Evolutionary conservation across 2,888 invertebrate species (phyloP).

Genomic region (Tyria jacobaeae): DNA sequence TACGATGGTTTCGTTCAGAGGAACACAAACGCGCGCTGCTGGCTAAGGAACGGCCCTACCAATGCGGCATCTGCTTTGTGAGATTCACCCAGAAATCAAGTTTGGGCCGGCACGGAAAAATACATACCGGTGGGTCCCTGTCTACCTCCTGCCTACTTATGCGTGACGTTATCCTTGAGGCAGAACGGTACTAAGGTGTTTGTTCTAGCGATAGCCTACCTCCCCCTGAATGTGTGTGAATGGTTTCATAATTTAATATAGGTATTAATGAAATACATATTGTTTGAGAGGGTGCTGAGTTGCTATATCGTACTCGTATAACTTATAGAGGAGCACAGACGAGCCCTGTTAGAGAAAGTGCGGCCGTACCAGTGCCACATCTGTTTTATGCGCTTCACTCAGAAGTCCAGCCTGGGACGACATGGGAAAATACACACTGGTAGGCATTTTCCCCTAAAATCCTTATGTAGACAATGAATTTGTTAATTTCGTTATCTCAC

Average conservation of each 20-base stretch:
- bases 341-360: constrained; percentile 87
- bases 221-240: constrained; percentile 84
- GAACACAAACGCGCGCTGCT: constrained; percentile 81
- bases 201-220: constrained; percentile 69
- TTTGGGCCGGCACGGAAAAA: constrained; percentile 89
- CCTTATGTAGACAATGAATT: constrained; percentile 83
- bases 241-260: constrained; percentile 68
- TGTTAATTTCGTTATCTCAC: constrained; percentile 75
- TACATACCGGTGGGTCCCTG: constrained; percentile 86
- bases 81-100: constrained; percentile 90
- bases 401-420: constrained; percentile 91
- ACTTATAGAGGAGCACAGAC: constrained; percentile 87
- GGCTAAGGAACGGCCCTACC: constrained; percentile 86
- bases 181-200: constrained; percentile 73
- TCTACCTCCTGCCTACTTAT: constrained; percentile 68
- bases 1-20: constrained; percentile 79
- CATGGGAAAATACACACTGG: constrained; percentile 91
- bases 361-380: constrained; percentile 90
- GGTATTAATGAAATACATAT: constrained; percentile 65
- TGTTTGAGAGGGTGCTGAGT: constrained; percentile 76
- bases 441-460: constrained; percentile 86
- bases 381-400: constrained; percentile 91
- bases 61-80: constrained; percentile 89
- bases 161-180: constrained; percentile 76
- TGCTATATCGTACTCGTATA: constrained; percentile 85